phyloP scores from a whole-genome alignment of 2,797 vertebrate species.

The Centropyge bicolor region DNA sequence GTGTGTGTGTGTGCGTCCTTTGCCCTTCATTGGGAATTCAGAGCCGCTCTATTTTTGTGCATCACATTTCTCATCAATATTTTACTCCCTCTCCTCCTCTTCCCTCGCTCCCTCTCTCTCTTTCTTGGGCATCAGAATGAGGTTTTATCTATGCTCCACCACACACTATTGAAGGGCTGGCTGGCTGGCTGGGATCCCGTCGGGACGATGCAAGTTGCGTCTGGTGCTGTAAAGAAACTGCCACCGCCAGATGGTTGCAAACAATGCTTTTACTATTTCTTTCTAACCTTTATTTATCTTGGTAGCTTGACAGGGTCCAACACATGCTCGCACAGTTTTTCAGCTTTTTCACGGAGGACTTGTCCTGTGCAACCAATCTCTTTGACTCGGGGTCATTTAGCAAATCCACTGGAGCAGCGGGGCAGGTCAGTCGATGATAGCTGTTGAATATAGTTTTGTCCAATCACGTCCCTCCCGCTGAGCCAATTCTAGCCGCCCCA shows the following conservation, averaged over 20 bases:
- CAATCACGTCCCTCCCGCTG: conserved; percentile 41
- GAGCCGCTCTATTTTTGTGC: conserved; percentile 74
- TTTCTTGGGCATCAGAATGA: conserved; percentile 72
- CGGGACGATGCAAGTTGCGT: conserved; percentile 70
- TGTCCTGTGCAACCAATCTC: conserved; percentile 40
- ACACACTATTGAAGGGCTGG: conserved; percentile 73
- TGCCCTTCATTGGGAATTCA: conserved; percentile 70
- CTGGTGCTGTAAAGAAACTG: conserved; percentile 68
- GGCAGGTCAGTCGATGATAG: conserved; percentile 51
- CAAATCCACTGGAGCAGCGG: conserved; percentile 35
- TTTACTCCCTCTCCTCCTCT: conserved; percentile 64
- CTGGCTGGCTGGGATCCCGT: conserved; percentile 67
- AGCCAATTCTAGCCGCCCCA: conserved; percentile 64
- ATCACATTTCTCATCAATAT: conserved; percentile 79
- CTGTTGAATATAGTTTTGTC: conserved; percentile 56
- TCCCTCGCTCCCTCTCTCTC: conserved; percentile 19
- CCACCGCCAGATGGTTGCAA: conserved; percentile 77
- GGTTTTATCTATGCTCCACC: conserved; percentile 80
- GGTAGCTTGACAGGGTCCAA: conserved; percentile 46
- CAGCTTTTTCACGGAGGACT: conserved; percentile 44
- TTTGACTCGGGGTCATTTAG: conserved; percentile 58
- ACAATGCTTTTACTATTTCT: conserved; percentile 69
- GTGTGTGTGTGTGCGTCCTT: conserved; percentile 40
- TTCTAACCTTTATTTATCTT: conserved; percentile 71
- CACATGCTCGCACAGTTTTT: conserved; percentile 32